A percentile compares a stretch with the other conserved stretches of the same genome.
Conservation (phyloP, 2,797 vertebrate species). For the Sparus aurata region DNA sequence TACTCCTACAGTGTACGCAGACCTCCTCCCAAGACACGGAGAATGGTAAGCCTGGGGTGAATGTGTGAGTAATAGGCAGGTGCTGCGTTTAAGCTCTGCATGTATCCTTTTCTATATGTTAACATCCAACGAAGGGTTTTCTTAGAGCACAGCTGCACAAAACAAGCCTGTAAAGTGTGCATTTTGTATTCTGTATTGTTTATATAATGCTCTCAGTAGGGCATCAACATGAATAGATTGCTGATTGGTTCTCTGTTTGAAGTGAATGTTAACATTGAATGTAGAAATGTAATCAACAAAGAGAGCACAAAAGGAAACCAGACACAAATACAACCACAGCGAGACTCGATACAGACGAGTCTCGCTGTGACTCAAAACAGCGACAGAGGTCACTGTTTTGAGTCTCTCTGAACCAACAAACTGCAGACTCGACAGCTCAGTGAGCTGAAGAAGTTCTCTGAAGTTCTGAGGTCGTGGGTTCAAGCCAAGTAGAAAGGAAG, state of each 20-base stretch:
- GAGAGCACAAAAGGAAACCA: not conserved
- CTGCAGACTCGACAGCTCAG: too few relatives aligned
- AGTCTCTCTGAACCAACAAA: too few relatives aligned
- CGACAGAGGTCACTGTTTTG: too few relatives aligned
- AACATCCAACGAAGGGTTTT: not conserved
- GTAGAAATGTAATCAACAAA: not conserved
- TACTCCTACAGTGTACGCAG: constrained; percentile 90
- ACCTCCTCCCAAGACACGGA: constrained; percentile 89
- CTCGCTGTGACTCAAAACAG: too few relatives aligned
- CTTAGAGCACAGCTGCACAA: not conserved
- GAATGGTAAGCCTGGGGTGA: constrained; percentile 79
- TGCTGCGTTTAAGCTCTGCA: too few relatives aligned
- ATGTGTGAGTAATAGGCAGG: not conserved
- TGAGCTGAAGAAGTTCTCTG: too few relatives aligned
- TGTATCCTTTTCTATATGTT: not conserved
- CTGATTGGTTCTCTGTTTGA: not conserved
- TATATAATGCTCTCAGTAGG: not conserved
- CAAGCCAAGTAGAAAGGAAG: too few relatives aligned
- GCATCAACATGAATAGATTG: not conserved
- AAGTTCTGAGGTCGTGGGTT: too few relatives aligned
- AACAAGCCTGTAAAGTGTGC: not conserved
- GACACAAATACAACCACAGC: not conserved
- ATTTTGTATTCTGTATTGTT: not conserved
- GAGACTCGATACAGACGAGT: too few relatives aligned
- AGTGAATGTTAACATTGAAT: not conserved